These are phyloP conservation scores for Drosophila nigrodunni DNA, from an alignment of 1,140 invertebrate species.

Conservation along the genomic window DNA sequence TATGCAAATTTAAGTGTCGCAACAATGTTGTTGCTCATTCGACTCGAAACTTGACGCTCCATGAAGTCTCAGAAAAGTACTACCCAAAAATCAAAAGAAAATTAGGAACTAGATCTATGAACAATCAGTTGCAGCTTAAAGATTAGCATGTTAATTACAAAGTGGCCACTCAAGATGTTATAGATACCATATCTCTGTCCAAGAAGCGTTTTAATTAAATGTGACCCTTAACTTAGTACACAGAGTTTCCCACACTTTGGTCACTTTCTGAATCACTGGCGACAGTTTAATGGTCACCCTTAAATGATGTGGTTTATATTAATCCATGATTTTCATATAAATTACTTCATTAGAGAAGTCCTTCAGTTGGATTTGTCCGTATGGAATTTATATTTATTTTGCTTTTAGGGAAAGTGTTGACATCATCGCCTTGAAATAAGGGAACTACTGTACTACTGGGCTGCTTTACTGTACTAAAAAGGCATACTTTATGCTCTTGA, in stretches of 20 bases:
- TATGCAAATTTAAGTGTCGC: conserved; percentile 84
- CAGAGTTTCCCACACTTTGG: not conserved
- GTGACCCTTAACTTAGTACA: not conserved
- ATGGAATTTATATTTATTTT: conserved; percentile 35
- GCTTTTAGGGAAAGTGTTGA: conserved; percentile 34
- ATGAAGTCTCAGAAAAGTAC: conserved; percentile 16
- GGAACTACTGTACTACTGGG: too few relatives aligned
- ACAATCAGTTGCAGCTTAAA: conserved; percentile 35
- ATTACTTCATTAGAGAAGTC: conserved; percentile 67
- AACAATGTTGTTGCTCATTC: conserved; percentile 75
- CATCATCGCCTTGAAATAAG: conserved; percentile 29
- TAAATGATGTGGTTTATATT: conserved; percentile 42
- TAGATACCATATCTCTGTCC: not conserved
- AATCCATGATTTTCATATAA: conserved; percentile 73
- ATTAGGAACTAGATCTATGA: conserved; percentile 19
- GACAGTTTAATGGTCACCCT: conserved; percentile 49
- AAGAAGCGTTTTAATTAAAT: conserved; percentile 36
- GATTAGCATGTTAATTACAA: conserved; percentile 57
- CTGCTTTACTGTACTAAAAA: not conserved
- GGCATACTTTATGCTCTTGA: not conserved
- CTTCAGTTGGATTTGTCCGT: conserved; percentile 25
- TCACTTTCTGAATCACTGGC: conserved; percentile 40
- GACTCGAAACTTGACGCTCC: conserved; percentile 61
- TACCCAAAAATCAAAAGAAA: not conserved
- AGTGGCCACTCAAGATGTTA: conserved; percentile 4